Base-by-base conservation (phyloP, 2,113 vertebrate genomes). In the Pleuronectes platessa region DNA sequence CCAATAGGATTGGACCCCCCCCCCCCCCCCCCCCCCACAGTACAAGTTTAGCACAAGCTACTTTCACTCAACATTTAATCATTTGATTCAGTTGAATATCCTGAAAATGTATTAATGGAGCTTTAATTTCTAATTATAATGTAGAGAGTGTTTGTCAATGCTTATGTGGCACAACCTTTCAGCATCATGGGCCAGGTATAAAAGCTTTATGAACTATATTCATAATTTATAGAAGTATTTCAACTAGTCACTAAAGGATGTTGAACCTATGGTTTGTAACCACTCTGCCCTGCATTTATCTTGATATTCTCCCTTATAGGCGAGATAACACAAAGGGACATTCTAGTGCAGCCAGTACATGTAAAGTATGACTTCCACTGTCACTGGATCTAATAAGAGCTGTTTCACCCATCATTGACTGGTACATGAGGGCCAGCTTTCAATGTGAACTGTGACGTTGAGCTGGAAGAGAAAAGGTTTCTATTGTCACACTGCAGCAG, bases 151-250 rank as follows among this genome's bases (percentile, higher is more conserved):
- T 31, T 18, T 26, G 11, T 9, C 15, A 42, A 10, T 27, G 23
- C 20, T 24, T 60, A 42, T 58, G 15, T 45, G 51, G 15, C n/a
- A 24, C 3, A 9, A 17, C 23, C 20, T 63, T 55, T 55, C 7
- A 56, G 21, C 7, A 27, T 17, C 18, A 17, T 49, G 26, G 9
- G 26, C 3, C 12, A 13, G 4, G 14, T 45, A 45, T 45, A 45
- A 45, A 45, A 13, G 12, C 27, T 23, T 11, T 54, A 1, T 20
- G 26, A 61, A 54, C 10, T 45, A 15, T 17, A 47, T 45, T 27
- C 49, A 75, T 35, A 70, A 21, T 15, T 93, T 27, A 63, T 26
- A 35, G 11, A 66, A 65, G 59, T 60, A 94, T 96, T 74, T 96
- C 94, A 76, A 64, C 11, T 7, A 14, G 2, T 55, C 14, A 21